These are phyloP conservation scores for Psittacula derbiana DNA, from an alignment of 2,797 vertebrate genomes.

Conservation along the genomic window DNA sequence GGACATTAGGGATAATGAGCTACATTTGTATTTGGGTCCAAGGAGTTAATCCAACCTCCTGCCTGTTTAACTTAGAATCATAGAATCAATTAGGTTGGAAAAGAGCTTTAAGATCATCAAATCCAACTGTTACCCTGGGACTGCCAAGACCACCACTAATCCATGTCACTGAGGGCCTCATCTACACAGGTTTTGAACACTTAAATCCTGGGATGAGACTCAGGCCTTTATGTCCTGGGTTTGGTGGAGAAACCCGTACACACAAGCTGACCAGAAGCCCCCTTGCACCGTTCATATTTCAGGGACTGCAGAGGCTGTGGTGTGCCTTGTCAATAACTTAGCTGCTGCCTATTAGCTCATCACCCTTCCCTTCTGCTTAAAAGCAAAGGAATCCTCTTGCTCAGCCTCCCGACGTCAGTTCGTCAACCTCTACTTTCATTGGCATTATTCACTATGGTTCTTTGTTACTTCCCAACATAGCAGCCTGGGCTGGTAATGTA, in stretches of 20 bases:
- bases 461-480: not conserved
- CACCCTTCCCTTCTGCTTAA: not conserved
- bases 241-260: not conserved
- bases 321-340: not conserved
- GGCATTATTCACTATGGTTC: not conserved
- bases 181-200: not conserved
- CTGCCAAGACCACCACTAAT: not conserved
- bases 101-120: not conserved
- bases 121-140: not conserved
- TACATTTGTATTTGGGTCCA: not conserved
- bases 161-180: not conserved
- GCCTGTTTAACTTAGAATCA: not conserved
- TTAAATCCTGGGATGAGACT: not conserved
- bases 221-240: not conserved
- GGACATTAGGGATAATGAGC: not conserved
- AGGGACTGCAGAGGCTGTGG: not conserved
- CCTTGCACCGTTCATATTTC: not conserved
- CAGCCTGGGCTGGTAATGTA: not conserved
- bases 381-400: not conserved
- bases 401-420: not conserved
- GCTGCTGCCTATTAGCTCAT: not conserved
- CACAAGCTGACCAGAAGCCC: not conserved
- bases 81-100: not conserved
- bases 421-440: not conserved
- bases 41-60: not conserved